Conservation (phyloP, 2,113 vertebrate species). For the Thomomys bottae region DNA sequence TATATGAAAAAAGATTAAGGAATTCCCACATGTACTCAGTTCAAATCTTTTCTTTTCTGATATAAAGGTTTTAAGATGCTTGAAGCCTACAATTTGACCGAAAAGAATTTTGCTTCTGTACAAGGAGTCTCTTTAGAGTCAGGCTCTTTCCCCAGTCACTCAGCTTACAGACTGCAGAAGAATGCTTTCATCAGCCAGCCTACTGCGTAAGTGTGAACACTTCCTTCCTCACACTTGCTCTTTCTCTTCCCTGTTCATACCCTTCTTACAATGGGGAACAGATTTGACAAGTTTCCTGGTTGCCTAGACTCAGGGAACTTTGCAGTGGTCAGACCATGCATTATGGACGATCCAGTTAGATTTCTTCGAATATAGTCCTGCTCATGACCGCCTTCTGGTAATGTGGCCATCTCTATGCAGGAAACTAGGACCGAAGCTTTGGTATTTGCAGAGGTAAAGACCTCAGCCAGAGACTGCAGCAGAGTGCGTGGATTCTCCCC, state of each 20-base stretch:
- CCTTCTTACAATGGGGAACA: background rate
- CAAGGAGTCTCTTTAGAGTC: constrained; percentile 96
- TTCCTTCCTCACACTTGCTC: no score
- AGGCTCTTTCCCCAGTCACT: constrained; percentile 95
- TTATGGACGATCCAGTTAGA: background rate
- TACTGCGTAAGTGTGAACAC: constrained; percentile 87
- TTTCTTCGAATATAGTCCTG: background rate
- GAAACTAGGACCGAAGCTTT: background rate
- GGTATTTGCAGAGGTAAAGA: background rate
- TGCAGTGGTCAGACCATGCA: background rate
- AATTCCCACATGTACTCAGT: constrained; percentile 7
- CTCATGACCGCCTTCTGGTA: background rate
- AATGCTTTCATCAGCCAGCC: constrained; percentile 94
- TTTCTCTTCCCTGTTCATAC: no score
- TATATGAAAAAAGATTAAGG: constrained; percentile 29
- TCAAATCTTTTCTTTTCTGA: constrained; percentile 7
- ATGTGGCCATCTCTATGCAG: background rate
- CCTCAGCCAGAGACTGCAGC: background rate
- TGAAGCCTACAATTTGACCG: constrained; percentile 97
- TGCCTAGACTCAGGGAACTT: constrained; percentile 10
- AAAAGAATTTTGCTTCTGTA: constrained; percentile 92
- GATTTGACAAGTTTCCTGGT: background rate
- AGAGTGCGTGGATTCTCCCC: background rate
- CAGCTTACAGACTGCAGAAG: constrained; percentile 94
- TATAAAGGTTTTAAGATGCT: constrained; percentile 97